Percentiles rank a stretch among this genome's conserved stretches.
Evolutionary conservation across 2,797 vertebrate genomes (phyloP).

Genomic region (Alexandromys oeconomus): DNA sequence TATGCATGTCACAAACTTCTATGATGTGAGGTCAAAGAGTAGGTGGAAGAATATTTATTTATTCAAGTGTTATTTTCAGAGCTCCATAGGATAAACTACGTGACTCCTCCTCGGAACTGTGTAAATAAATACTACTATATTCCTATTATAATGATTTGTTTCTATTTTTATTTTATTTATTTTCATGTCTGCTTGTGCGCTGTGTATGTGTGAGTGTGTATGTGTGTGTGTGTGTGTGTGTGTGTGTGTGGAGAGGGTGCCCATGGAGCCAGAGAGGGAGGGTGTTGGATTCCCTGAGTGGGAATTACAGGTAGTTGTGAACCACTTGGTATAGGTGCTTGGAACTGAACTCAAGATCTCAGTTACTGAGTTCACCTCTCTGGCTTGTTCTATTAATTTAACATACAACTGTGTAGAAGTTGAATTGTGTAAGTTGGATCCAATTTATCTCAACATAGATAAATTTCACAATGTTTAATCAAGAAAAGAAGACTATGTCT

Average conservation of each 20-base stretch:
- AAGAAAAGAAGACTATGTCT: not conserved
- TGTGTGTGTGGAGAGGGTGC: not conserved
- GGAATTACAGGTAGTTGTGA: not conserved
- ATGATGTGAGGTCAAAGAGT: not conserved
- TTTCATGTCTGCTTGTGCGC: not conserved
- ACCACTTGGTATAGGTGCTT: not conserved
- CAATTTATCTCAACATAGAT: not conserved
- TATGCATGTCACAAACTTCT: not conserved
- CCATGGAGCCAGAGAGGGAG: too few relatives aligned
- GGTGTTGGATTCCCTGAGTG: too few relatives aligned
- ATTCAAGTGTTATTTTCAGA: not conserved
- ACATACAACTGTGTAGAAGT: not conserved
- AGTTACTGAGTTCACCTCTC: not conserved
- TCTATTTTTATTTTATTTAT: not conserved
- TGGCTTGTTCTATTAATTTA: not conserved
- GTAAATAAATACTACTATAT: not conserved
- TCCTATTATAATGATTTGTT: not conserved
- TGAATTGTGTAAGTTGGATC: constrained; percentile 44
- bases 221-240: not conserved
- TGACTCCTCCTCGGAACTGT: not conserved
- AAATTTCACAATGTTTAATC: constrained; percentile 1
- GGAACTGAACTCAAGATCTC: not conserved
- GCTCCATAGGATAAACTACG: not conserved
- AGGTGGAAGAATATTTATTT: not conserved
- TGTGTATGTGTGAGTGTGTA: not conserved